Evolutionary conservation across 1,140 invertebrate species (phyloP).

Genomic region (Drosophila lowei): DNA sequence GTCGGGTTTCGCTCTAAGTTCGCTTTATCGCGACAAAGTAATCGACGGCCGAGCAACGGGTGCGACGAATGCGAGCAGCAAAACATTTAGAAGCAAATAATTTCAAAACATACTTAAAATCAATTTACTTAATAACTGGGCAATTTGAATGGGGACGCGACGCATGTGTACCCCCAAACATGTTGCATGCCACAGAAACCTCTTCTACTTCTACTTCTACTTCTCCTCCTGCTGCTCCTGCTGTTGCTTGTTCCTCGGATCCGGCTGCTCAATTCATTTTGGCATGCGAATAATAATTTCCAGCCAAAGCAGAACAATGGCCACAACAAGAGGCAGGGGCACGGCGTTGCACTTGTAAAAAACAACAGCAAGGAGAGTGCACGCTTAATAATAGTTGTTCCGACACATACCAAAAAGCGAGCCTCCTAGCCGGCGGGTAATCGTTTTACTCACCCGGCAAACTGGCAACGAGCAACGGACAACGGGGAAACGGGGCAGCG

Average conservation of each 20-base stretch:
- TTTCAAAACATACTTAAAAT: slow-evolving; percentile 81
- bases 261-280: slow-evolving; percentile 75
- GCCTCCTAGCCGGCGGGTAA: slow-evolving; percentile 78
- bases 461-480: slow-evolving; percentile 34
- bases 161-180: slow-evolving; percentile 63
- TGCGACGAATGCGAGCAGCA: slow-evolving; percentile 51
- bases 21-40: slow-evolving; percentile 27
- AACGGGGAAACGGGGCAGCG: too few species aligned
- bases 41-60: slow-evolving; percentile 22
- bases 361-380: slow-evolving; percentile 37
- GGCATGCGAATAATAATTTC: slow-evolving; percentile 80
- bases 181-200: slow-evolving; percentile 66
- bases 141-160: slow-evolving; percentile 61
- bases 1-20: not conserved
- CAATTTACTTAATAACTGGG: slow-evolving; percentile 82
- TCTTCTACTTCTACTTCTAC: slow-evolving; percentile 19
- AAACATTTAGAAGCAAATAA: slow-evolving; percentile 80
- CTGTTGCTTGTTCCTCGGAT: too few species aligned
- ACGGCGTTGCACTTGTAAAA: slow-evolving; percentile 48
- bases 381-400: slow-evolving; percentile 80
- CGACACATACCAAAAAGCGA: slow-evolving; percentile 74
- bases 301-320: slow-evolving; percentile 79
- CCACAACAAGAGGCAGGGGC: slow-evolving; percentile 42
- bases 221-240: too few species aligned
- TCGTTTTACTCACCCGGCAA: slow-evolving; percentile 78